Evolutionary conservation across 2,888 invertebrate species (phyloP).

Genomic region (Drosophila paranaensis): DNA sequence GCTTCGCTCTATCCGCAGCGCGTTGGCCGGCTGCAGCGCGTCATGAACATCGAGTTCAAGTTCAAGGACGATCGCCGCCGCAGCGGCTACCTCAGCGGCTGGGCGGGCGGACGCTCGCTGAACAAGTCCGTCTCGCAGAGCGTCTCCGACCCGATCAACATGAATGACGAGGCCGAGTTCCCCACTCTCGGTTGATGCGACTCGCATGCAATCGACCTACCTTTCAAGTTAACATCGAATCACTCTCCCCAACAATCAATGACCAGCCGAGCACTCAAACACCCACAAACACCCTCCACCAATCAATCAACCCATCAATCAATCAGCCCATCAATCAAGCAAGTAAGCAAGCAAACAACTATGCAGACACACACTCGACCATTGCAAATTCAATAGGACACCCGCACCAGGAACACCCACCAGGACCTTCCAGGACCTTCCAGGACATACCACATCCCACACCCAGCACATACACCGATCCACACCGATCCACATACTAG

Average conservation of each 20-base stretch:
- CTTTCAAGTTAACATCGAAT: background rate
- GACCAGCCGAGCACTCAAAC: background rate
- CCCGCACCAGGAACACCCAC: too few species aligned
- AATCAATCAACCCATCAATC: background rate
- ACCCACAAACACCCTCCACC: background rate
- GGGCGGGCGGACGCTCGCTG: background rate
- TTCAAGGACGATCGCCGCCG: slow-evolving; percentile 40
- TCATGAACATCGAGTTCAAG: slow-evolving; percentile 40
- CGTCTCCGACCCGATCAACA: slow-evolving; percentile 18
- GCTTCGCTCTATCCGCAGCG: slow-evolving; percentile 32
- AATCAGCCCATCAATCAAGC: background rate
- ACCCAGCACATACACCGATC: too few species aligned
- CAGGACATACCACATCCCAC: too few species aligned
- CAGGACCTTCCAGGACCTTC: too few species aligned
- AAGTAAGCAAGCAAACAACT: too few species aligned
- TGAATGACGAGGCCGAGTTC: slow-evolving; percentile 40
- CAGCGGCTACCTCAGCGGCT: slow-evolving; percentile 1
- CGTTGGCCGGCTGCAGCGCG: slow-evolving; percentile 35
- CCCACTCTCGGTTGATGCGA: slow-evolving; percentile 29
- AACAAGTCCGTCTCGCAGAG: background rate
- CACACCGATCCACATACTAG: too few species aligned
- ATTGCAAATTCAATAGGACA: background rate
- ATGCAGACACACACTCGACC: background rate
- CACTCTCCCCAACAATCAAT: background rate
- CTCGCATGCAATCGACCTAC: background rate